These are phyloP conservation scores for Chiloscyllium plagiosum DNA, from an alignment of 2,113 vertebrate species.

Conservation along the genomic window DNA sequence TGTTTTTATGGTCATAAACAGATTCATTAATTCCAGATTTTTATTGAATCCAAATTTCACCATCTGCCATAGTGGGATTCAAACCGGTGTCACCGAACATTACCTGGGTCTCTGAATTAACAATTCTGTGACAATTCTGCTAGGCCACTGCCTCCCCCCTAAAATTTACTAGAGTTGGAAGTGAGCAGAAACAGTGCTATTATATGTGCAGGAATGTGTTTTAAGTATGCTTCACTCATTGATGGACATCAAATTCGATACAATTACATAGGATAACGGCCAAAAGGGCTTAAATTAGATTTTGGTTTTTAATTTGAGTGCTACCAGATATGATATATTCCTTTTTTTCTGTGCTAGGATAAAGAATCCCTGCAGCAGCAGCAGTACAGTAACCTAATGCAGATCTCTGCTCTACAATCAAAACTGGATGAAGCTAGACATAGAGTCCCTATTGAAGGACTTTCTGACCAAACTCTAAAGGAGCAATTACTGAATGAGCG, in stretches of 20 bases:
- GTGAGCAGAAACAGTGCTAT: background rate
- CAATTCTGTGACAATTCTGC: no score
- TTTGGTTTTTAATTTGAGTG: background rate
- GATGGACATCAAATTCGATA: background rate
- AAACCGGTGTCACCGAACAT: no score
- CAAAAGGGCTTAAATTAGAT: background rate
- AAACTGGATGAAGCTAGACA: slow-evolving; percentile 68
- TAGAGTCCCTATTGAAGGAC: slow-evolving; percentile 50
- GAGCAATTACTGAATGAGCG: slow-evolving; percentile 60
- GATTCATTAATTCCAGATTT: no score
- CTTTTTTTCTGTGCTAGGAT: slow-evolving; percentile 58
- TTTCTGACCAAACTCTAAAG: slow-evolving; percentile 50
- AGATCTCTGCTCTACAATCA: slow-evolving; percentile 74
- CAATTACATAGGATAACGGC: background rate
- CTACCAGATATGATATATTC: background rate
- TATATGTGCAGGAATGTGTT: background rate
- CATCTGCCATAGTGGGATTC: no score
- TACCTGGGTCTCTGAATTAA: no score
- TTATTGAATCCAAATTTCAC: no score
- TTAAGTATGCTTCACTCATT: background rate
- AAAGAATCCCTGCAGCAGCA: slow-evolving; percentile 77
- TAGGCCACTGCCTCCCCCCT: no score
- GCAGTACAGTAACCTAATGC: slow-evolving; percentile 68
- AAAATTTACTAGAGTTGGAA: background rate
- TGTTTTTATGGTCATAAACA: no score